A percentile compares a stretch with the other conserved stretches of the same genome.
Conservation (phyloP, 2,888 invertebrate genomes). For the Ophioninae sp. region DNA sequence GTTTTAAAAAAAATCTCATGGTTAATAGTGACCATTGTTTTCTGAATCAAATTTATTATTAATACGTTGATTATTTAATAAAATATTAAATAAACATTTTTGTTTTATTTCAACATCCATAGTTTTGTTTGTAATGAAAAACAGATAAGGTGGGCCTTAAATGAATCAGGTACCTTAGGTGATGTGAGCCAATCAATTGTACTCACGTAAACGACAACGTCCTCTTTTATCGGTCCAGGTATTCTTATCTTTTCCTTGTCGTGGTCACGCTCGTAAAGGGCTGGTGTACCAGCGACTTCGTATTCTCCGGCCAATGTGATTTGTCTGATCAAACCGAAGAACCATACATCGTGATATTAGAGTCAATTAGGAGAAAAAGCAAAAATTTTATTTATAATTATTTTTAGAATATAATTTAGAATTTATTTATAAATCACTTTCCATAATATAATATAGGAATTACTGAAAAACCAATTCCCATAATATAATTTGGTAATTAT, state of each 20-base stretch:
- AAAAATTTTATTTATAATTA: background rate
- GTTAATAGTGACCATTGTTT: too few species aligned
- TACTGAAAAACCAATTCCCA: background rate
- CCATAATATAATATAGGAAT: background rate
- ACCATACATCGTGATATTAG: constrained; percentile 51
- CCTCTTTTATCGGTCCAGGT: constrained; percentile 84
- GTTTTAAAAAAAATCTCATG: too few species aligned
- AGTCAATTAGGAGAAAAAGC: background rate
- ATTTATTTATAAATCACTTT: background rate
- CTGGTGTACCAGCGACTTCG: constrained; percentile 81
- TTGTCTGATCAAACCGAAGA: constrained; percentile 73
- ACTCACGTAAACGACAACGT: constrained; percentile 84
- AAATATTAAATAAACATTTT: too few species aligned
- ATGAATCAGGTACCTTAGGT: too few species aligned
- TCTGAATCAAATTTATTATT: too few species aligned
- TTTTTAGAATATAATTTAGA: background rate
- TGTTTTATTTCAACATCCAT: too few species aligned
- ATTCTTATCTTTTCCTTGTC: constrained; percentile 84
- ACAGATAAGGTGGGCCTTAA: too few species aligned
- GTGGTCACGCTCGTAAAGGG: constrained; percentile 82
- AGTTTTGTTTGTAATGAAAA: too few species aligned
- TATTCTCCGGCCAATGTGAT: constrained; percentile 80
- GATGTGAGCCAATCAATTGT: background rate
- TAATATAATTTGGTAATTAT: background rate
- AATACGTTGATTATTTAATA: too few species aligned